Evolutionary conservation across 1,140 invertebrate genomes (phyloP).

Genomic region (Augochlora pura): DNA sequence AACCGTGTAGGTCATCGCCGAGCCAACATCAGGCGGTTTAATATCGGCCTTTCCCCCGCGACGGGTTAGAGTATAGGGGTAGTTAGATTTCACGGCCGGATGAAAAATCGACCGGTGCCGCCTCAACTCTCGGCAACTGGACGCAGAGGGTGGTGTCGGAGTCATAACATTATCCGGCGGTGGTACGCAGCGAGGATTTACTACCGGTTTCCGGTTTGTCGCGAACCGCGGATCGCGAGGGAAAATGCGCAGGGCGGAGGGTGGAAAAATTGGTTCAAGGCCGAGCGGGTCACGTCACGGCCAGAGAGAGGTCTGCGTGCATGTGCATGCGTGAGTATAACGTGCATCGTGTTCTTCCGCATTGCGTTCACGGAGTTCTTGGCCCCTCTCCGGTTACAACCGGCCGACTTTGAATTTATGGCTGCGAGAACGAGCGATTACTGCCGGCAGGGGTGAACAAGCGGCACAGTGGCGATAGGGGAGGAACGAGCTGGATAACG

Average conservation of each 20-base stretch:
- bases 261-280: conserved; percentile 28
- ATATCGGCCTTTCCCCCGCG: neutral
- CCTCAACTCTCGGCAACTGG: too few species aligned
- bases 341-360: conserved; percentile 17
- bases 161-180: neutral
- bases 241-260: neutral
- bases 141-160: neutral
- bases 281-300: neutral
- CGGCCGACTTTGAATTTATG: neutral
- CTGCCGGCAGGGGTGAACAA: too few species aligned
- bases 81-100: neutral
- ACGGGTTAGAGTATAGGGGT: neutral
- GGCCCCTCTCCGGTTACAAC: neutral
- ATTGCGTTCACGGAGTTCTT: neutral
- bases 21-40: neutral
- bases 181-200: neutral
- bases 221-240: neutral
- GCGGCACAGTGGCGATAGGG: too few species aligned
- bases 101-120: too few species aligned
- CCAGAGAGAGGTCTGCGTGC: neutral
- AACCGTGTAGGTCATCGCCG: neutral
- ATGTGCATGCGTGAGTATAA: conserved; percentile 1
- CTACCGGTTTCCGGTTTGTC: neutral
- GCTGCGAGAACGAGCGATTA: neutral
- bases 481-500: too few species aligned